phyloP scores from a whole-genome alignment of 2,888 invertebrate genomes.

The Polyommatus icarus region DNA sequence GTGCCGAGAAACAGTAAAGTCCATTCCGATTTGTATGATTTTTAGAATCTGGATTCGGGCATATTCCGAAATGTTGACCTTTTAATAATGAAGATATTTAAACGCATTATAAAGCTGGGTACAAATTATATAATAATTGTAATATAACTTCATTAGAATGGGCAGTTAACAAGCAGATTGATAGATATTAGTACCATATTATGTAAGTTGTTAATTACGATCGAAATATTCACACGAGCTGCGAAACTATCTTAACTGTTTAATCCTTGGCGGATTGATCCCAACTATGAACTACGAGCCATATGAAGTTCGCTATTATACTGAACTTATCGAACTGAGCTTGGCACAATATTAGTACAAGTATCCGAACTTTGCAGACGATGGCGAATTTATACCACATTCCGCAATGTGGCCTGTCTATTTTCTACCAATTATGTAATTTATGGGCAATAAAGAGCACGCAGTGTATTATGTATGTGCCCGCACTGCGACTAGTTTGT shows the following conservation, averaged over 20 bases:
- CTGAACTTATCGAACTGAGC: constrained; percentile 39
- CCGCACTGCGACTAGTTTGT: constrained; percentile 4
- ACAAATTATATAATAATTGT: too few species aligned
- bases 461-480: constrained; percentile 27
- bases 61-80: too few species aligned
- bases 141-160: too few species aligned
- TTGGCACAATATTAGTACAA: constrained; percentile 49
- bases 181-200: too few species aligned
- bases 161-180: too few species aligned
- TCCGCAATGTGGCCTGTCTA: constrained; percentile 42
- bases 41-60: too few species aligned
- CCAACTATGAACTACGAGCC: constrained; percentile 7
- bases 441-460: constrained; percentile 40
- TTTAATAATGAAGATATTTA: too few species aligned
- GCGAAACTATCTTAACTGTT: constrained; percentile 1
- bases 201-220: background rate
- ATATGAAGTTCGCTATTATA: constrained; percentile 13
- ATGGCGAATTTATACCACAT: constrained; percentile 47
- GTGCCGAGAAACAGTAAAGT: too few species aligned
- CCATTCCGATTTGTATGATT: too few species aligned
- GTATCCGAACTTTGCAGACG: constrained; percentile 60
- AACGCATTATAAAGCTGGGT: too few species aligned
- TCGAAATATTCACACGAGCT: background rate
- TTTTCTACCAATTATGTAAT: constrained; percentile 43
- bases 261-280: constrained; percentile 6